A percentile compares a stretch with the other conserved stretches of the same genome.
Evolutionary conservation across 2,113 vertebrate genomes (phyloP).

Genomic region (Notechis scutatus): DNA sequence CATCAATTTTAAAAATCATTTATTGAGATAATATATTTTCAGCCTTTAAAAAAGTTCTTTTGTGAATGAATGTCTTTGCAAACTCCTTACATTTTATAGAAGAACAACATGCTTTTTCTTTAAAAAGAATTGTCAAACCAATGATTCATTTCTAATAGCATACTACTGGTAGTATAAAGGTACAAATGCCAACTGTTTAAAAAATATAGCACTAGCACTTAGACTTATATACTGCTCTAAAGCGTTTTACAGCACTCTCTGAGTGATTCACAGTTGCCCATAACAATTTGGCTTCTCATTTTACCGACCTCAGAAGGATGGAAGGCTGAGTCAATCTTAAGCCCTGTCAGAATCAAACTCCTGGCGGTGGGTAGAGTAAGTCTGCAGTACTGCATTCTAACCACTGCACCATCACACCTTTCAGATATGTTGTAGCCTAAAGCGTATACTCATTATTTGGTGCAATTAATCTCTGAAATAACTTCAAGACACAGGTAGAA

Average conservation of each 20-base stretch:
- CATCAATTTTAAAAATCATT: slow-evolving; percentile 22
- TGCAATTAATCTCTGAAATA: slow-evolving; percentile 26
- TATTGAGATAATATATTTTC: not conserved
- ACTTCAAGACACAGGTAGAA: slow-evolving; percentile 18
- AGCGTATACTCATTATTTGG: not conserved
- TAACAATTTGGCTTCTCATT: not conserved
- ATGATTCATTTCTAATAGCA: not conserved
- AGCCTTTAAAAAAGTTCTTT: slow-evolving; percentile 34
- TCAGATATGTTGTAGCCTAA: slow-evolving; percentile 1
- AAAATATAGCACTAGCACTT: not conserved
- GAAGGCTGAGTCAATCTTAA: not conserved
- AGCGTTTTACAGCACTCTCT: not conserved
- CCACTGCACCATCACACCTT: not conserved
- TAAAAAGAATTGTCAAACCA: slow-evolving; percentile 33
- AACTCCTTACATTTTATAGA: slow-evolving; percentile 43
- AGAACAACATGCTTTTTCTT: slow-evolving; percentile 37
- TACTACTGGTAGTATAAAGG: slow-evolving; percentile 18
- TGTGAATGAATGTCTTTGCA: slow-evolving; percentile 50
- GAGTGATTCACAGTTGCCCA: not conserved
- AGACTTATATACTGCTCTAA: not conserved
- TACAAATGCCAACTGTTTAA: not conserved
- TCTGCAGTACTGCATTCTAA: not conserved
- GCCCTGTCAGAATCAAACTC: not conserved
- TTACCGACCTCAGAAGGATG: not conserved
- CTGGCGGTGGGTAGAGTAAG: not conserved